Evolutionary conservation across 2,888 invertebrate genomes (phyloP), one percentile per base, ranked within the genome.

Genomic region (Athrips mouffetella): DNA sequence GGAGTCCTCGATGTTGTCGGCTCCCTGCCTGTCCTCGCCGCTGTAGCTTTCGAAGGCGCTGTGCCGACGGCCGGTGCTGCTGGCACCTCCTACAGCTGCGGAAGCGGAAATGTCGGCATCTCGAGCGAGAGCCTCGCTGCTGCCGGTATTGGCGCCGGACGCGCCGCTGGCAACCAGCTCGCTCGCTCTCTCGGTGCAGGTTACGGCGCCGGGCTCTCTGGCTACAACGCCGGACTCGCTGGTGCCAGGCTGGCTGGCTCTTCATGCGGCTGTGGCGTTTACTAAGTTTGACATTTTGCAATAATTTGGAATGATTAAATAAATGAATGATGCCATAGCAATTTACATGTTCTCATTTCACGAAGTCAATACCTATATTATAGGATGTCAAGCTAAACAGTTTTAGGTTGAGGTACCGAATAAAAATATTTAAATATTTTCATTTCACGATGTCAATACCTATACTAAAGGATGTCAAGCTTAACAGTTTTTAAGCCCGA

Each of bases 1-100:
- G 69, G 69, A 0, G 50, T 57, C 1, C 16, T 69, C 10, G 41
- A 45, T 2, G 59, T 66, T 0, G 54, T 50, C 0, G 68, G 66
- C 11, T 54, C 62, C 37, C 40, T 64, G 39, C 67, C 65, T 0
- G 65, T 67, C 52, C 21, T 61, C 1, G 61, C 58, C 0, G 51
- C 65, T 2, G 62, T 64, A 0, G 55, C 53, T 3, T 11, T 66
- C 3, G 64, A 65, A 37, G 68, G 65, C 0, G 18, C 45, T 0
- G 37, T 67, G 33, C 54, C 60, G 0, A 52, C 53, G 2, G 48
- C 39, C 10, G 65, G 66, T 0, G 48, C 50, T 5, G 63, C 62
- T 0, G 52, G 52, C 0, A 59, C 63, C 6, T 51, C 60, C 0
- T 63, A 65, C 47, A 58, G 58, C 23, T 65, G 64, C 47, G 64